Percentiles rank a stretch among this genome's conserved stretches.
Conservation (phyloP, 2,888 invertebrate genomes). For the Tipula confusa region DNA sequence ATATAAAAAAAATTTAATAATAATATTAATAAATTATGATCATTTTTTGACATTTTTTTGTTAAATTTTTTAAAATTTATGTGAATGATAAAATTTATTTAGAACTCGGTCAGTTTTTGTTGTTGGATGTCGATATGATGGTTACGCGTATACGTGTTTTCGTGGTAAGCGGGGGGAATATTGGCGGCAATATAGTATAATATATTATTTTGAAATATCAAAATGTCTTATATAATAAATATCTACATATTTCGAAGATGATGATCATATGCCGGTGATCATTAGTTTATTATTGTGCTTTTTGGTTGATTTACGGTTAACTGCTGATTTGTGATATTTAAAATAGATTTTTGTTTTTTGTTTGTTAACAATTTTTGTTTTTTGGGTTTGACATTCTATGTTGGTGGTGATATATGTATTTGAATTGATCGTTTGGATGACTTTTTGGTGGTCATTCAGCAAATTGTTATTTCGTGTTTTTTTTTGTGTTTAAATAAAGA, state of each 20-base stretch:
- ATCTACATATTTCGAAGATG: conserved; percentile 3
- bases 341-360: background rate
- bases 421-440: background rate
- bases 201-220: background rate
- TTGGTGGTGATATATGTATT: conserved; percentile 3
- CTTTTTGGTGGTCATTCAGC: background rate
- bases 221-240: conserved; percentile 6
- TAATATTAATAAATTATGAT: conserved; percentile 25
- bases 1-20: background rate
- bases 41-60: conserved; percentile 8
- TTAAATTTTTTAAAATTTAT: conserved; percentile 16
- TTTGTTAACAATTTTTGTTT: background rate
- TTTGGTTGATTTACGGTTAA: conserved; percentile 20
- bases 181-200: background rate
- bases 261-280: conserved; percentile 3
- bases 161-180: background rate
- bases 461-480: background rate
- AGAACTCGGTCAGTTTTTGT: conserved; percentile 9
- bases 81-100: conserved; percentile 12
- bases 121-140: background rate
- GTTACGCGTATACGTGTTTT: background rate
- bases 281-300: conserved; percentile 25
- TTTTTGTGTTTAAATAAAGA: background rate
- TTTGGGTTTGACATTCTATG: background rate
- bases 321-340: conserved; percentile 25